Percentiles rank a stretch among this genome's conserved stretches.
Evolutionary conservation across 2,113 vertebrate genomes (phyloP).

Genomic region (Brachyhypopomus gauderio): DNA sequence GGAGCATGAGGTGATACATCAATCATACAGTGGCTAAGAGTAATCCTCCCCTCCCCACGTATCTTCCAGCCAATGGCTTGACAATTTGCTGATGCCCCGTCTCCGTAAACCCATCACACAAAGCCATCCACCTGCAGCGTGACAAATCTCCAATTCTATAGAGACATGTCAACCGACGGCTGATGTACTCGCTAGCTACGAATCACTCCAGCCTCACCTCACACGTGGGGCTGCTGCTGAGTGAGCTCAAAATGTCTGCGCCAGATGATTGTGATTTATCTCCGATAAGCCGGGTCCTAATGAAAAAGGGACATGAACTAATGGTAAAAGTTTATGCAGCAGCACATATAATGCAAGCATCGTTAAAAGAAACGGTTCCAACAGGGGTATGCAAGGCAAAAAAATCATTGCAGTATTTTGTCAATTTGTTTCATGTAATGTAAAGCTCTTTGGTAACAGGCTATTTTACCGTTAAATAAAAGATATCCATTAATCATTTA

Average conservation of each 20-base stretch:
- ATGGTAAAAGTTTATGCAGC: slow-evolving; percentile 4
- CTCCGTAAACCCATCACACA: slow-evolving; percentile 52
- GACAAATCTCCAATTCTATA: slow-evolving; percentile 50
- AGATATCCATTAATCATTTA: too few relatives aligned
- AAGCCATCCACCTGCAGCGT: slow-evolving; percentile 39
- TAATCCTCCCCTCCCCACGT: slow-evolving; percentile 46
- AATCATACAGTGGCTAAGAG: slow-evolving; percentile 57
- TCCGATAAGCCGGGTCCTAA: not conserved
- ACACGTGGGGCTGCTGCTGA: slow-evolving; percentile 18
- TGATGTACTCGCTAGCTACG: slow-evolving; percentile 31
- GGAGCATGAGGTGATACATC: slow-evolving; percentile 62
- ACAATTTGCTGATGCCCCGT: slow-evolving; percentile 49
- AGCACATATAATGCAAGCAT: not conserved
- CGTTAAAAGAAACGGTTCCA: not conserved
- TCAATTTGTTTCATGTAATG: too few relatives aligned
- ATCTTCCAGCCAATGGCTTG: slow-evolving; percentile 55
- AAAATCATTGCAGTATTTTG: not conserved
- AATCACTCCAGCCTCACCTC: slow-evolving; percentile 31
- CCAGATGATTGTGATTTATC: slow-evolving; percentile 16
- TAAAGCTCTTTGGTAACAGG: too few relatives aligned
- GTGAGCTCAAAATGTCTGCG: slow-evolving; percentile 10
- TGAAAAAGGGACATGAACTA: not conserved
- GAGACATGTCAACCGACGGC: slow-evolving; percentile 40
- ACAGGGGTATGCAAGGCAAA: not conserved
- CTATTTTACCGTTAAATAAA: too few relatives aligned